A percentile compares a stretch with the other conserved stretches of the same genome.
Evolutionary conservation across 2,888 invertebrate genomes (phyloP).

Genomic region (Ellobium chinense): DNA sequence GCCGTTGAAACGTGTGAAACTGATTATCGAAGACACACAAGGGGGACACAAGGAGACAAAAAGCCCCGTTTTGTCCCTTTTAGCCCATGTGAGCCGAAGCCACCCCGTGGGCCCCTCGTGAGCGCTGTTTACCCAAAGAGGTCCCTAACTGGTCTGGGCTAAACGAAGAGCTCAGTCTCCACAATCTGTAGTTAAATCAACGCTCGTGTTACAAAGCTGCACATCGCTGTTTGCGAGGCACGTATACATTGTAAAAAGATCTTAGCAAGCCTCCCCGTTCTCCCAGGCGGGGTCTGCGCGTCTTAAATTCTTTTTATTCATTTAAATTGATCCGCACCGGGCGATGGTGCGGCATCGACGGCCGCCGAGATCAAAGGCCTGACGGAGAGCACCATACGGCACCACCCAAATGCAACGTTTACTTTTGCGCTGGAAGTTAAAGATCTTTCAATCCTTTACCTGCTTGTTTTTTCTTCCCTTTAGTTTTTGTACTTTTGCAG

Average conservation of each 20-base stretch:
- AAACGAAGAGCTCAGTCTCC: not conserved
- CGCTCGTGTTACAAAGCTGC: constrained; percentile 38
- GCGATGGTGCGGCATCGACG: constrained; percentile 18
- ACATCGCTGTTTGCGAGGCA: constrained; percentile 13
- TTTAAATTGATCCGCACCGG: not conserved
- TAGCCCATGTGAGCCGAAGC: no score
- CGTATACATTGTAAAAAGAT: not conserved
- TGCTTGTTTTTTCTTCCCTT: no score
- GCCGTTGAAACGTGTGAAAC: not conserved
- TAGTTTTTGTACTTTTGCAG: no score
- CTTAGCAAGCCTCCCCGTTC: not conserved
- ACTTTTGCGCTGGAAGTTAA: not conserved
- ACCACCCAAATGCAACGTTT: constrained; percentile 7
- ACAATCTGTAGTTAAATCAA: constrained; percentile 39
- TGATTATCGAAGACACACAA: constrained; percentile 8
- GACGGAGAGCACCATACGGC: constrained; percentile 1
- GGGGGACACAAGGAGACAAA: not conserved
- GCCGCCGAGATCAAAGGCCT: constrained; percentile 25
- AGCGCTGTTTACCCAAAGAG: constrained; percentile 32
- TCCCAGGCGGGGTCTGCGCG: not conserved
- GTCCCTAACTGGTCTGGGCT: constrained; percentile 17
- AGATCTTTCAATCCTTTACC: not conserved
- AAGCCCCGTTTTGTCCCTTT: constrained; percentile 13
- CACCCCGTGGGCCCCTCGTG: constrained; percentile 15
- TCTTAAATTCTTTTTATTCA: constrained; percentile 23